A percentile compares a stretch with the other conserved stretches of the same genome.
phyloP scores from a whole-genome alignment of 2,888 invertebrate species.

The Ochlodes sylvanus region DNA sequence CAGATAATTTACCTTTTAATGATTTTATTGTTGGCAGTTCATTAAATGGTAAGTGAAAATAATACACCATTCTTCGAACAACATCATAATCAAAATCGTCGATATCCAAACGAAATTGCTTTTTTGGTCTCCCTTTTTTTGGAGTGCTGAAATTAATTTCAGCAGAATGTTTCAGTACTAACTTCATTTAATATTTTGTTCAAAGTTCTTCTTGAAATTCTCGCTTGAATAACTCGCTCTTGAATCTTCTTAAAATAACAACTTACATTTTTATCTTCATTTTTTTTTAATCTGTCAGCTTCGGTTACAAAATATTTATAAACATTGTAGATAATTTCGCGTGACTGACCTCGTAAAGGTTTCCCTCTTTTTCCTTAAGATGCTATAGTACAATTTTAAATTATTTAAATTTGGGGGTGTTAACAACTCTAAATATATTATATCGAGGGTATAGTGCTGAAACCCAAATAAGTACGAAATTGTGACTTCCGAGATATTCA shows the following conservation, averaged over 20 bases:
- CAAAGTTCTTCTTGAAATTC: conserved; percentile 40
- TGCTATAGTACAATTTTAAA: no score
- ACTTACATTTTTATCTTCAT: conserved; percentile 4
- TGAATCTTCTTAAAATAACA: no score
- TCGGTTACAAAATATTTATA: conserved; percentile 15
- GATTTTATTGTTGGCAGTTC: conserved; percentile 40
- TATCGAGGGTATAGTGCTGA: conserved; percentile 5
- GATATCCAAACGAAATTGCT: conserved; percentile 20
- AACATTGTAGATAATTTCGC: conserved; percentile 12
- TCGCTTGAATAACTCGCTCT: conserved; percentile 23
- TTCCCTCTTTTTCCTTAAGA: no score
- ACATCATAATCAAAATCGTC: conserved; percentile 35
- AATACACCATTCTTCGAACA: conserved; percentile 40
- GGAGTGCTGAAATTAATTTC: conserved; percentile 31
- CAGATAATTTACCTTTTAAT: conserved; percentile 41
- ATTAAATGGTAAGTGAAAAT: conserved; percentile 39
- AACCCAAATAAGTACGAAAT: conserved; percentile 11
- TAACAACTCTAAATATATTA: no score
- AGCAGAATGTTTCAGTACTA: conserved; percentile 34
- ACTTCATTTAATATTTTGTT: conserved; percentile 37
- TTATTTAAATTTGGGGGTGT: no score
- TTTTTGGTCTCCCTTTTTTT: conserved; percentile 31
- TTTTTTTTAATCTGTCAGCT: conserved; percentile 12
- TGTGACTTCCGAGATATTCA: conserved; percentile 11
- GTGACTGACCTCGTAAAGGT: conserved; percentile 10